phyloP scores from a whole-genome alignment of 2,113 vertebrate species.

The Fukomys damarensis region DNA sequence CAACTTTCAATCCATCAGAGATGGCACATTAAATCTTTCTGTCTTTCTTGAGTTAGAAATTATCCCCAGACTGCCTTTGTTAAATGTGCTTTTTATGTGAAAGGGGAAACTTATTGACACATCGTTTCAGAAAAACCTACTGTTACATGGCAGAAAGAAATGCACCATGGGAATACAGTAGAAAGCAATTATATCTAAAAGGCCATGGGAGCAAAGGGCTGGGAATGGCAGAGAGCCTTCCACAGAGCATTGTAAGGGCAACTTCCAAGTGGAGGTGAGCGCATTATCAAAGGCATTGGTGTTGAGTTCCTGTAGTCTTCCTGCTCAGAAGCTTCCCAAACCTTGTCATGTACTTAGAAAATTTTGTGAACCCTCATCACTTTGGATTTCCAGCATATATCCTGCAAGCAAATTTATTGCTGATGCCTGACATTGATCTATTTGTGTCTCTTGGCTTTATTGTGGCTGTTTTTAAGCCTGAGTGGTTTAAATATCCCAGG shows the following conservation, averaged over 20 bases:
- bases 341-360: background rate
- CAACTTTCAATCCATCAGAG: background rate
- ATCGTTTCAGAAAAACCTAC: background rate
- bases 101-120: background rate
- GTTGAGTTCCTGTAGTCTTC: background rate
- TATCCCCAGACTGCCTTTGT: constrained; percentile 13
- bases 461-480: background rate
- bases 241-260: background rate
- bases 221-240: background rate
- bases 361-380: background rate
- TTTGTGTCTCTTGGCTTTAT: constrained; percentile 3
- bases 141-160: background rate
- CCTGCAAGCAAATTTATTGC: background rate
- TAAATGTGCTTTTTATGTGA: constrained; percentile 29
- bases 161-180: background rate
- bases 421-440: background rate
- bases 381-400: background rate
- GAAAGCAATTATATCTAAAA: background rate
- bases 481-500: background rate
- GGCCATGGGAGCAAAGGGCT: background rate
- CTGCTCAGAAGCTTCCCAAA: background rate
- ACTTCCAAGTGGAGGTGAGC: background rate
- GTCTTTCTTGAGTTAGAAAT: background rate
- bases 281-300: background rate
- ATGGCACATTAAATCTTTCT: background rate